phyloP scores from a whole-genome alignment of 2,113 vertebrate genomes.

The Amphilophus citrinellus region DNA sequence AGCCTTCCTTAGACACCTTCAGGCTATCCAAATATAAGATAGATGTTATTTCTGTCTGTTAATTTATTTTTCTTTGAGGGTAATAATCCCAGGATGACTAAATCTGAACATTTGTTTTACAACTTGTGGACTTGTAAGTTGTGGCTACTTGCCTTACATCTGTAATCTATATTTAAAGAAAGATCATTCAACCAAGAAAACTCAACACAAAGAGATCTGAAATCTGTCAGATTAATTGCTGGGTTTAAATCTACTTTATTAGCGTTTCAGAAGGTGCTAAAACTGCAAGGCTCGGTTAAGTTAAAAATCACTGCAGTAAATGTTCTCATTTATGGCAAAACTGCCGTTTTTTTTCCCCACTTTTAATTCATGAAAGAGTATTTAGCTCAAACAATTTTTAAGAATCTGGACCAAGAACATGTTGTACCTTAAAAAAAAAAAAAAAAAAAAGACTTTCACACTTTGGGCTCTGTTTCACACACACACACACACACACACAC shows the following conservation, averaged over 20 bases:
- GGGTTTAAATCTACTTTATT: background rate
- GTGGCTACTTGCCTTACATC: no score
- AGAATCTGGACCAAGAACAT: slow-evolving; percentile 50
- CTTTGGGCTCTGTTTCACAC: slow-evolving; percentile 18
- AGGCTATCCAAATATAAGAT: background rate
- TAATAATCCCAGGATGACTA: background rate
- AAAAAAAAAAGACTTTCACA: slow-evolving; percentile 36
- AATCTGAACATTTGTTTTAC: slow-evolving; percentile 5
- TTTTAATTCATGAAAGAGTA: background rate
- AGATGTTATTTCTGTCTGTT: background rate
- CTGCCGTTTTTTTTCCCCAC: background rate
- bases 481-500: background rate
- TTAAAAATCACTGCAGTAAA: background rate
- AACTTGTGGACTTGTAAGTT: background rate
- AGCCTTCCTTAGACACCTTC: background rate
- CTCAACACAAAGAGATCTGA: background rate
- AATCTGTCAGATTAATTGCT: background rate
- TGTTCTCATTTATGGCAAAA: background rate
- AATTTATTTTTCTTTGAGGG: background rate
- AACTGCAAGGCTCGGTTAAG: background rate
- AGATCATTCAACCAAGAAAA: background rate
- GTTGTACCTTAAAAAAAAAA: slow-evolving; percentile 44
- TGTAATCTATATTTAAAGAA: background rate
- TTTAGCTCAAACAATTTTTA: slow-evolving; percentile 17
- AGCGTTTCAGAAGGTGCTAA: background rate